phyloP scores from a whole-genome alignment of 2,797 vertebrate genomes.

The Oophaga sylvatica region DNA sequence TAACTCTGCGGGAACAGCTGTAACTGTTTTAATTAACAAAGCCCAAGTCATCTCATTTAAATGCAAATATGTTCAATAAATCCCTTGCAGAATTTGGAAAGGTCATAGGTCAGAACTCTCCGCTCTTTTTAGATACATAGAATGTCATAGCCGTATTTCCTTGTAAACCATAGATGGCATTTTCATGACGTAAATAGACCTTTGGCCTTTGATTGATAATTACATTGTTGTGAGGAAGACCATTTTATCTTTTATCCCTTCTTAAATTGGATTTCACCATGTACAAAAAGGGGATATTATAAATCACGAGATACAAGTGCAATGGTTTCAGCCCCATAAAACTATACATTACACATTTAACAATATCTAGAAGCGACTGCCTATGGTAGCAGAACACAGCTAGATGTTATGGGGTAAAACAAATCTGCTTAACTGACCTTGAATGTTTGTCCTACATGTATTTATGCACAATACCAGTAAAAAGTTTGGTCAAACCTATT shows the following conservation, averaged over 20 bases:
- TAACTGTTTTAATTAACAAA: constrained; percentile 52
- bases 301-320: background rate
- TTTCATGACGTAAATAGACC: constrained; percentile 22
- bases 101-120: constrained; percentile 46
- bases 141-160: constrained; percentile 9
- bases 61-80: constrained; percentile 61
- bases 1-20: constrained; percentile 49
- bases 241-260: background rate
- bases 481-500: too few species aligned
- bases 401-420: background rate
- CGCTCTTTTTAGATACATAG: constrained; percentile 14
- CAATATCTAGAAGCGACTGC: background rate
- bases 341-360: background rate
- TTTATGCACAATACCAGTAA: background rate
- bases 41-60: constrained; percentile 48
- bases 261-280: background rate
- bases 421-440: background rate
- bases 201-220: constrained; percentile 22
- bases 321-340: background rate
- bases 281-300: background rate
- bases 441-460: background rate
- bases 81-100: constrained; percentile 58
- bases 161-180: background rate
- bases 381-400: background rate
- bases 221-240: background rate